Evolutionary conservation across 1,140 invertebrate species (phyloP), one percentile per base, ranked within the genome.

Genomic region (Drosophila grimshawi): DNA sequence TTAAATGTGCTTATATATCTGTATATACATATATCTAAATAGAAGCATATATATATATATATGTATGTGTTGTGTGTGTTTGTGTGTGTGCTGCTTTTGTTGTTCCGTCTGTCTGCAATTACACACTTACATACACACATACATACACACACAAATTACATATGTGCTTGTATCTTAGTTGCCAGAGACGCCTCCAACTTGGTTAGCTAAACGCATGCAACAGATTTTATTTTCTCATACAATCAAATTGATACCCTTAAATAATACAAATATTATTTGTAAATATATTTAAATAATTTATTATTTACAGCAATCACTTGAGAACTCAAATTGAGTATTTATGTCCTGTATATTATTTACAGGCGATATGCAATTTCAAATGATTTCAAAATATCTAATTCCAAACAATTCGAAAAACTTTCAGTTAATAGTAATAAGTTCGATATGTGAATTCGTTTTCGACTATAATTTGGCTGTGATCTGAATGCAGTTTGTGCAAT

Each of bases 1-100:
- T 69, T 85, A 80, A 71, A 68, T 32, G 29, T 80, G 53, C 39
- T 10, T 52, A 45, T 19, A 29, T 41, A 41, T 11, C 6, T 51
- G 30, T 60, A 27, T 63, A 19, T 19, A 19, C 19, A 19, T 0
- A 10, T 43, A n/a, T 43, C 10, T 43, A 43, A 3, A 43, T 43
- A 43, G 10, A 43, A n/a, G n/a, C 10, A 39, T 37, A 27, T 46
- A 48, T 6, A 29, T 41, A 30, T 11, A 48, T 35, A 35, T 35
- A 41, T 52, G 5, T 41, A 4, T 59, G n/a, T 60, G 29, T 60
- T 30, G 5, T 60, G 56, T 29, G 37, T 30, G 37, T 39, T 27
- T 48, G 19, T 52, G 30, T 60, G 56, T 46, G 56, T 41, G 29
- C 10, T 52, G 53, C 53, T 29, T 56, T 56, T 41, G 53, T 56